Evolutionary conservation across 1,140 invertebrate species (phyloP).

Genomic region (Pseudomyrmex sp.): DNA sequence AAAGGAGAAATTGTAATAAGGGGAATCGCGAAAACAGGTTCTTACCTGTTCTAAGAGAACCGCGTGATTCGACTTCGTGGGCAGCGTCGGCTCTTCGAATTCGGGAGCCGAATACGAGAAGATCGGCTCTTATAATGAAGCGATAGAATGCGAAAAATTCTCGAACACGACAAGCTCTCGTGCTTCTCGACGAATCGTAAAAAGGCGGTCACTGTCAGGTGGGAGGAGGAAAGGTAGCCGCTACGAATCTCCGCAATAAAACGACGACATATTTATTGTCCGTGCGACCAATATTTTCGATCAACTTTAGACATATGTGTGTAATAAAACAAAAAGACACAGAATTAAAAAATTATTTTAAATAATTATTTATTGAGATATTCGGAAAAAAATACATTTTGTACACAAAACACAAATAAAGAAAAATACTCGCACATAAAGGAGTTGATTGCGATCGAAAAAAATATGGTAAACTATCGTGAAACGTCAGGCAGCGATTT

Average conservation of each 20-base stretch:
- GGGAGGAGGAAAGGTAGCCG: conserved; percentile 16
- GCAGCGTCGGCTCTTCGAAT: conserved; percentile 67
- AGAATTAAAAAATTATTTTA: too few relatives aligned
- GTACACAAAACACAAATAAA: too few relatives aligned
- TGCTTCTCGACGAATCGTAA: conserved; percentile 73
- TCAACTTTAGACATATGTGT: neutral
- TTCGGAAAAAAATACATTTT: conserved; percentile 1
- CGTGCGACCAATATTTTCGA: neutral
- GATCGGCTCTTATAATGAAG: conserved; percentile 79
- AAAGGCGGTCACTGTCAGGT: conserved; percentile 60
- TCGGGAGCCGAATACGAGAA: conserved; percentile 60
- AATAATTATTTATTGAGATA: neutral
- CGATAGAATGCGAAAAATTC: conserved; percentile 83
- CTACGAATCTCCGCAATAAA: neutral
- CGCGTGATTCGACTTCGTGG: conserved; percentile 74
- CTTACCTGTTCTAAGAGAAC: conserved; percentile 72
- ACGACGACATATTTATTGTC: neutral
- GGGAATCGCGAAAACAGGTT: conserved; percentile 66
- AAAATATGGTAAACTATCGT: neutral
- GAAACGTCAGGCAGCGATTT: neutral
- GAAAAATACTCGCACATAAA: neutral
- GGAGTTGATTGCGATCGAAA: neutral
- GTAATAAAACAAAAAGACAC: too few relatives aligned
- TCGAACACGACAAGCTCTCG: conserved; percentile 75
- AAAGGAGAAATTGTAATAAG: conserved; percentile 23